These are phyloP conservation scores for Bombus huntii DNA, from an alignment of 1,140 invertebrate species.

Conservation along the genomic window DNA sequence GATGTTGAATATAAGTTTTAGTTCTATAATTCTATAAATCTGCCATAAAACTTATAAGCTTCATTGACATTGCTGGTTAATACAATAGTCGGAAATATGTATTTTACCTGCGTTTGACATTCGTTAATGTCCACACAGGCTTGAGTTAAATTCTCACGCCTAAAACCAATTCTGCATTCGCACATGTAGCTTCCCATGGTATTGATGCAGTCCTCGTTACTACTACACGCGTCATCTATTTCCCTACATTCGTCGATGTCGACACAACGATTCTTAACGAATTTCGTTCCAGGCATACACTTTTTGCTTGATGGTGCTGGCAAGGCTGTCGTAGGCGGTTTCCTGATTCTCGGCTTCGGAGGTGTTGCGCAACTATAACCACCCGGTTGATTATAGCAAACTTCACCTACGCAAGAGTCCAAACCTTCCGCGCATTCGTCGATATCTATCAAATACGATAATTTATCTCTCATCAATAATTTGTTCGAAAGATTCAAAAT, in stretches of 20 bases:
- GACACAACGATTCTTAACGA: slow-evolving; percentile 79
- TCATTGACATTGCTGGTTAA: not conserved
- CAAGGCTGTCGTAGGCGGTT: slow-evolving; percentile 49
- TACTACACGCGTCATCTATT: slow-evolving; percentile 81
- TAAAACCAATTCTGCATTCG: slow-evolving; percentile 82
- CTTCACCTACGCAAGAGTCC: slow-evolving; percentile 75
- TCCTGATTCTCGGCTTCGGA: slow-evolving; percentile 71
- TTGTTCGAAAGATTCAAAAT: not conserved
- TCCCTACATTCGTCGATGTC: slow-evolving; percentile 88
- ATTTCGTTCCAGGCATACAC: slow-evolving; percentile 66
- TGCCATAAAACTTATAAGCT: not conserved
- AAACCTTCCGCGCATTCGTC: slow-evolving; percentile 82
- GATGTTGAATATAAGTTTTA: not conserved
- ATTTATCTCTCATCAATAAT: not conserved
- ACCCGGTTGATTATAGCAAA: slow-evolving; percentile 84
- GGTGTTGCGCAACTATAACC: slow-evolving; percentile 83
- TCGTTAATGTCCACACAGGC: slow-evolving; percentile 87
- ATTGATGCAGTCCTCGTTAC: slow-evolving; percentile 83
- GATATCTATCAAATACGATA: slow-evolving; percentile 78
- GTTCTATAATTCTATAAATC: no score
- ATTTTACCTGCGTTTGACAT: slow-evolving; percentile 81
- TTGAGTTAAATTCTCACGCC: slow-evolving; percentile 82
- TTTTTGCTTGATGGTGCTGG: slow-evolving; percentile 41
- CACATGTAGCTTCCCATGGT: slow-evolving; percentile 83
- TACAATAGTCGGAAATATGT: not conserved